Conservation (phyloP, 2,888 invertebrate genomes). For the Blastobasis lacticolella region DNA sequence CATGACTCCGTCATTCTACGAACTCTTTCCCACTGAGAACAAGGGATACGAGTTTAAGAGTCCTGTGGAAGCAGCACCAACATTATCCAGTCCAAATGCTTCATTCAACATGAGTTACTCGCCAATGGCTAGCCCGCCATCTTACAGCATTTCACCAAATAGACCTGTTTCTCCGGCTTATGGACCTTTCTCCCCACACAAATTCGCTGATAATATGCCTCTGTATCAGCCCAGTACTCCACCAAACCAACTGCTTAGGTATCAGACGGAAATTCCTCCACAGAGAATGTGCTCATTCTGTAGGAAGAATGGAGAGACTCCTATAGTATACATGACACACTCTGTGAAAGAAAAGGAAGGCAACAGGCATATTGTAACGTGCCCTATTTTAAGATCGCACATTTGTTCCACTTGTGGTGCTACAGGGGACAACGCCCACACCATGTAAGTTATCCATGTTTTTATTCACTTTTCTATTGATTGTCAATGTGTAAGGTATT, state of each 20-base stretch:
- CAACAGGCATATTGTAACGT: constrained; percentile 42
- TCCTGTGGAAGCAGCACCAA: constrained; percentile 22
- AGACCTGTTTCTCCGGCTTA: constrained; percentile 5
- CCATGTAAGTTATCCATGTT: constrained; percentile 35
- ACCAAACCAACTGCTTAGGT: neutral
- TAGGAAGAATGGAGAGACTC: constrained; percentile 59
- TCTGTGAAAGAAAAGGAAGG: constrained; percentile 43
- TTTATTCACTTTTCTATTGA: neutral
- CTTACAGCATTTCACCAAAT: constrained; percentile 10
- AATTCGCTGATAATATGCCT: neutral
- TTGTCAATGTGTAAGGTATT: too few species aligned
- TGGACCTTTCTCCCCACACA: neutral
- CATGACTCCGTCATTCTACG: constrained; percentile 25
- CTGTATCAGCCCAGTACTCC: too few species aligned
- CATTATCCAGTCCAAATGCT: constrained; percentile 2
- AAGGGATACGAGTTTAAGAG: constrained; percentile 27
- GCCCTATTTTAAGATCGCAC: constrained; percentile 55
- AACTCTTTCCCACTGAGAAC: constrained; percentile 45
- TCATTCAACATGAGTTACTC: constrained; percentile 5
- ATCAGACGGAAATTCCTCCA: neutral
- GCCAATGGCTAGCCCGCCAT: constrained; percentile 7
- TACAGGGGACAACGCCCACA: constrained; percentile 58
- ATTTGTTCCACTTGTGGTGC: constrained; percentile 49
- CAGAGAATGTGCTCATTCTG: constrained; percentile 54
- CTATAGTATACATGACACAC: constrained; percentile 52